Evolutionary conservation across 1,140 invertebrate species (phyloP), one percentile per base, ranked within the genome.

Genomic region (Solenopsis invicta): DNA sequence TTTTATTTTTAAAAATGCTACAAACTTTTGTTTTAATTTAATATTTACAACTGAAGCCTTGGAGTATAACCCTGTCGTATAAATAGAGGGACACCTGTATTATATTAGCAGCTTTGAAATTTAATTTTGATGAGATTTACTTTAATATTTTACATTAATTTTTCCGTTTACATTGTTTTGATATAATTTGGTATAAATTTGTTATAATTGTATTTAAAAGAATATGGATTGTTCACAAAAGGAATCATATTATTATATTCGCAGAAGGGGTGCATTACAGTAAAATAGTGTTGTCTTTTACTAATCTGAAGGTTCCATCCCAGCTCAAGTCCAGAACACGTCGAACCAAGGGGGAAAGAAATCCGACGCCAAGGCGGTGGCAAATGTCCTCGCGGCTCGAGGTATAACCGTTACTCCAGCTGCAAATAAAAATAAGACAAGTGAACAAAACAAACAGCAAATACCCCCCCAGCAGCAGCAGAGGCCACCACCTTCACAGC

Each of bases 401-500:
- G 97, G 97, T 24, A 98, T 98, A 77, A 97, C 97, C 41, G 97
- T 98, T 0, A 98, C 97, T 76, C 96, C 96, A 41, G 96, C 95
- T 10, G 94, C 95, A 62, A 96, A 96, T 69, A 95, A 95, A 85
- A 94, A 94, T 81, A 93, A 92, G 52, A 45, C 90, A n/a, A 84
- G 84, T 56, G 91, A 95, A 21, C 87, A 92, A 72, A 92, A 92
- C 50, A 93, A 93, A 54, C 92, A 93, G 86, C 89, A 91, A 34
- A 59, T 91, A 21, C 91, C 92, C 66, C 69, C 87, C 10, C 92
- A 92, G 75, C 92, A 90, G 56, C 88, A 87, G 87, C 89, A 92
- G 76, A 88, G 82, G 67, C 85, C 88, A 74, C 80, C 92, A 56
- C 77, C 90, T 75, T 84, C 92, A 71, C 88, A 91, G 74, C 90